phyloP scores from a whole-genome alignment of 2,113 vertebrate species.

The Bolborhynchus lineola region DNA sequence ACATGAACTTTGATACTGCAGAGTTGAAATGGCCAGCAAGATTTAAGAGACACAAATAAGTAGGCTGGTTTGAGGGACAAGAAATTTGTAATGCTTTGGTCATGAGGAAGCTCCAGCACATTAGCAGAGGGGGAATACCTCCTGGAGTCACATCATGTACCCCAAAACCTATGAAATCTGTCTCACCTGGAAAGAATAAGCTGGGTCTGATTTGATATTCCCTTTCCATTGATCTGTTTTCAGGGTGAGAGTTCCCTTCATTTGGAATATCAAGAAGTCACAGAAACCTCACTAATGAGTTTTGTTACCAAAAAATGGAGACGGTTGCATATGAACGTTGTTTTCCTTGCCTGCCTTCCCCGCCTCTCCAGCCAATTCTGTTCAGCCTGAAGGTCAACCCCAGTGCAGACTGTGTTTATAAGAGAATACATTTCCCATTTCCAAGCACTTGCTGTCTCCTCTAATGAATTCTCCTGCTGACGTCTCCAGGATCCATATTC shows the following conservation, averaged over 20 bases:
- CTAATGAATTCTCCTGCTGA: conserved; percentile 59
- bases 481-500: conserved; percentile 39
- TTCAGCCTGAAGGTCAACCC: conserved; percentile 46
- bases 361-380: neutral
- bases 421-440: conserved; percentile 49
- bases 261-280: neutral
- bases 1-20: neutral
- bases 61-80: neutral
- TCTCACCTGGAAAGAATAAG: neutral
- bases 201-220: neutral
- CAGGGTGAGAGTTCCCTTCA: neutral
- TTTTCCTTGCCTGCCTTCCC: conserved; percentile 19
- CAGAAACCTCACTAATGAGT: neutral
- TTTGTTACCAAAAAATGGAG: neutral
- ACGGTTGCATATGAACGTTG: neutral
- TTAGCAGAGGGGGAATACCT: neutral
- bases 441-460: conserved; percentile 49
- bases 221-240: neutral
- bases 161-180: neutral
- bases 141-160: accelerated
- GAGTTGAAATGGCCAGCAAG: neutral
- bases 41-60: neutral
- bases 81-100: neutral
- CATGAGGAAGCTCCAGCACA: neutral
- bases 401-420: conserved; percentile 60